A percentile compares a stretch with the other conserved stretches of the same genome.
Conservation (phyloP, 2,888 invertebrate species). For the Cheilosia pagana region DNA sequence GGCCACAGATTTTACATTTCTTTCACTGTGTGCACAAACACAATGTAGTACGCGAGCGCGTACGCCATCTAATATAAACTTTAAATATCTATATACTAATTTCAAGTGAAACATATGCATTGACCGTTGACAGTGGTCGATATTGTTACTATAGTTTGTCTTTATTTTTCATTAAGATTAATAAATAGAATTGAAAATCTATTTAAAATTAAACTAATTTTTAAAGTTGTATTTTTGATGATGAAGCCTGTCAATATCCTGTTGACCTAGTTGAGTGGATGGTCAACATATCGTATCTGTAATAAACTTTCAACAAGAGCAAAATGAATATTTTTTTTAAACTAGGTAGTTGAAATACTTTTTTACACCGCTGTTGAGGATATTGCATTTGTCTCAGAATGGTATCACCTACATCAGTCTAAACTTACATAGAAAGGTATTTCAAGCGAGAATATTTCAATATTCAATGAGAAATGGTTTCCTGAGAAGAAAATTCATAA, state of each 20-base stretch:
- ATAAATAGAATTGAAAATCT: not conserved
- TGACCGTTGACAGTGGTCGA: slow-evolving; percentile 57
- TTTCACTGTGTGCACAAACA: slow-evolving; percentile 49
- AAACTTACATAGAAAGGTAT: slow-evolving; percentile 11
- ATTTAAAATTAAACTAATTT: not conserved
- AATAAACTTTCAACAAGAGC: too few species aligned
- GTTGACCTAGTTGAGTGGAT: too few species aligned
- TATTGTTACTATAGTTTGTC: not conserved
- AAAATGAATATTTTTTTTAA: too few species aligned
- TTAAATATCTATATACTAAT: slow-evolving; percentile 23
- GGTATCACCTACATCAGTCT: not conserved
- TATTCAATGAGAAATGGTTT: slow-evolving; percentile 29
- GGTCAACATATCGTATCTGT: too few species aligned
- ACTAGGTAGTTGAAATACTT: not conserved
- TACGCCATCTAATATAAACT: slow-evolving; percentile 41
- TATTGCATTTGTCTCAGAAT: slow-evolving; percentile 16
- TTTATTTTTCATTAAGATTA: not conserved
- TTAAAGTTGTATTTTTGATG: too few species aligned
- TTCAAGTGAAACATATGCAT: slow-evolving; percentile 47
- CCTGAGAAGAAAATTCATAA: slow-evolving; percentile 28
- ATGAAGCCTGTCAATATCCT: too few species aligned
- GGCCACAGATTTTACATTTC: slow-evolving; percentile 67
- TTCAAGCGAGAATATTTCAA: slow-evolving; percentile 7
- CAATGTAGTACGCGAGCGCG: slow-evolving; percentile 13
- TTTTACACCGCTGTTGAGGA: slow-evolving; percentile 6